These are phyloP conservation scores for Hydropsyche betteni DNA, from an alignment of 2,888 invertebrate genomes.

Conservation along the genomic window DNA sequence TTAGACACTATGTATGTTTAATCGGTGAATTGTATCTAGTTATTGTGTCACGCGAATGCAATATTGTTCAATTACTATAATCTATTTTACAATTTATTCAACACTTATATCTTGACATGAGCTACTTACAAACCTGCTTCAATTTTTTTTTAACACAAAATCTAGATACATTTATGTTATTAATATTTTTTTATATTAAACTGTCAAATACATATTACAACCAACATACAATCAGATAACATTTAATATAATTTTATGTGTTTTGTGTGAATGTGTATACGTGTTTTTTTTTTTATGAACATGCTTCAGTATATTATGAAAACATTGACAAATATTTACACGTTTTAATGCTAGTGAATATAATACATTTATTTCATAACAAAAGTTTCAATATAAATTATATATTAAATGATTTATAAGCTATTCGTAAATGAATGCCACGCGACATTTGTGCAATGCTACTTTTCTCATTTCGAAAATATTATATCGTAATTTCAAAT, in stretches of 20 bases:
- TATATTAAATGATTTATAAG: no score
- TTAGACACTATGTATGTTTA: conserved; percentile 27
- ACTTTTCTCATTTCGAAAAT: no score
- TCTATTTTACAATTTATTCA: conserved; percentile 14
- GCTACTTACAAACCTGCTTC: conserved; percentile 21
- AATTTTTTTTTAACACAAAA: conserved; percentile 39
- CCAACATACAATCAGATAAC: conserved; percentile 33
- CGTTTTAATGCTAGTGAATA: no score
- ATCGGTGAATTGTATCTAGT: conserved; percentile 47
- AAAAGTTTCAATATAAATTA: no score
- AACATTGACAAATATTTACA: no score
- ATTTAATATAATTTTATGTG: conserved; percentile 36
- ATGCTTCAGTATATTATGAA: no score
- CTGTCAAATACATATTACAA: conserved; percentile 24
- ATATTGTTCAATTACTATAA: conserved; percentile 34
- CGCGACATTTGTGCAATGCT: no score
- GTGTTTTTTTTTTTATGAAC: no score
- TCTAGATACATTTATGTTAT: conserved; percentile 32
- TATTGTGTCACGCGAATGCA: conserved; percentile 49
- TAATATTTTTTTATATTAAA: conserved; percentile 21
- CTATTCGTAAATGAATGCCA: no score
- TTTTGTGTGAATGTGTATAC: neutral
- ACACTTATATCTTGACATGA: conserved; percentile 22
- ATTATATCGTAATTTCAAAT: no score
- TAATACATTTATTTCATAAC: no score